These are phyloP conservation scores for Mercenaria mercenaria DNA, from an alignment of 1,140 invertebrate species.

Conservation along the genomic window DNA sequence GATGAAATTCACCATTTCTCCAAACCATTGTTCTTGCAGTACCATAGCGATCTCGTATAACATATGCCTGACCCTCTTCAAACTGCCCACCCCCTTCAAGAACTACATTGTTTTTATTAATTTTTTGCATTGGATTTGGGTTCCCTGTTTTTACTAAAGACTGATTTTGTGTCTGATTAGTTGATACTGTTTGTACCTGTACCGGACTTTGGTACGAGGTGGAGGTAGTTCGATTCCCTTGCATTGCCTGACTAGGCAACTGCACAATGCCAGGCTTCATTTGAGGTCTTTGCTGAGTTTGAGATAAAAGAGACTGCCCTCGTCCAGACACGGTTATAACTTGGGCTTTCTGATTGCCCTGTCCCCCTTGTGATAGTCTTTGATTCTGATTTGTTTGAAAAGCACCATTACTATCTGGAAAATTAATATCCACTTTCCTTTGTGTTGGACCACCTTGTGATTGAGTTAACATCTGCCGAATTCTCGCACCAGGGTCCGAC, in stretches of 20 bases:
- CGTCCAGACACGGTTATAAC: conserved; percentile 4
- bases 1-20: conserved; percentile 32
- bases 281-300: background rate
- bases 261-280: background rate
- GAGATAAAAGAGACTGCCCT: background rate
- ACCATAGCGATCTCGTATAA: conserved; percentile 46
- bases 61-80: conserved; percentile 56
- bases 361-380: background rate
- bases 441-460: background rate
- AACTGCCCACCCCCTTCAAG: conserved; percentile 56
- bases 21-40: conserved; percentile 54
- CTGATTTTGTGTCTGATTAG: conserved; percentile 18
- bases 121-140: background rate
- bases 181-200: conserved; percentile 35
- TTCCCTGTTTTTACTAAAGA: background rate
- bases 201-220: conserved; percentile 7
- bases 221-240: conserved; percentile 49
- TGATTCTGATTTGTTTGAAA: background rate
- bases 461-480: background rate
- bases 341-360: background rate
- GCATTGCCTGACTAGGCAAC: background rate
- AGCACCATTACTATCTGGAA: conserved; percentile 7
- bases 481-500: background rate
- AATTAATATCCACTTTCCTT: conserved; percentile 19
- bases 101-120: conserved; percentile 54